Evolutionary conservation across 2,113 vertebrate species (phyloP).

Genomic region (Dasyurus viverrinus): DNA sequence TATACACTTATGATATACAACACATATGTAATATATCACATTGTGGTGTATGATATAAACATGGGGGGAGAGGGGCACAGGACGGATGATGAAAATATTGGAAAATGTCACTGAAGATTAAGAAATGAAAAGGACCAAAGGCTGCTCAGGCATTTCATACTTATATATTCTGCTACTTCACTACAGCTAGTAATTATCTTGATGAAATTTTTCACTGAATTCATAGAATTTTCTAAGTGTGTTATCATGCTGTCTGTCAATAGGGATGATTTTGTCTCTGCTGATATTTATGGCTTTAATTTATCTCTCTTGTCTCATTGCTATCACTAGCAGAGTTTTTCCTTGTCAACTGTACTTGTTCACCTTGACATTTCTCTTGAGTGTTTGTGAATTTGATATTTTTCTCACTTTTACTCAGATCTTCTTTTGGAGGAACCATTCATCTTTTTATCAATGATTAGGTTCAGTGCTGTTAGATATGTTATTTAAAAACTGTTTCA

Average conservation of each 20-base stretch:
- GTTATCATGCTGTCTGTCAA: not conserved
- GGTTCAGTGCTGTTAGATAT: not conserved
- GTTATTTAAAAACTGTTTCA: not conserved
- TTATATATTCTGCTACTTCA: not conserved
- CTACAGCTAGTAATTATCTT: not conserved
- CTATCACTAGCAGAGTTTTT: not conserved
- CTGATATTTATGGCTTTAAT: not conserved
- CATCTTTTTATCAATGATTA: not conserved
- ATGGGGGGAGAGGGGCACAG: not conserved
- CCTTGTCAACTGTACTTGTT: not conserved
- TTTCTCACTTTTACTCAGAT: not conserved
- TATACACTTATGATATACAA: too few relatives aligned
- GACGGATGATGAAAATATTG: not conserved
- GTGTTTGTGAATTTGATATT: not conserved
- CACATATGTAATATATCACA: too few relatives aligned
- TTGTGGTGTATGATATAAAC: too few relatives aligned
- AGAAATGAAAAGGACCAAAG: not conserved
- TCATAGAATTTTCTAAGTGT: not conserved
- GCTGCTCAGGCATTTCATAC: not conserved
- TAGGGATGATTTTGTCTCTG: not conserved
- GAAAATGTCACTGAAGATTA: not conserved
- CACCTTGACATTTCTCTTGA: not conserved
- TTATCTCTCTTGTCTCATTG: not conserved
- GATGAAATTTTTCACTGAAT: not conserved
- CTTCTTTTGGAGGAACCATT: not conserved